Conservation (phyloP, 2,888 invertebrate species). For the Torymus auratus region DNA sequence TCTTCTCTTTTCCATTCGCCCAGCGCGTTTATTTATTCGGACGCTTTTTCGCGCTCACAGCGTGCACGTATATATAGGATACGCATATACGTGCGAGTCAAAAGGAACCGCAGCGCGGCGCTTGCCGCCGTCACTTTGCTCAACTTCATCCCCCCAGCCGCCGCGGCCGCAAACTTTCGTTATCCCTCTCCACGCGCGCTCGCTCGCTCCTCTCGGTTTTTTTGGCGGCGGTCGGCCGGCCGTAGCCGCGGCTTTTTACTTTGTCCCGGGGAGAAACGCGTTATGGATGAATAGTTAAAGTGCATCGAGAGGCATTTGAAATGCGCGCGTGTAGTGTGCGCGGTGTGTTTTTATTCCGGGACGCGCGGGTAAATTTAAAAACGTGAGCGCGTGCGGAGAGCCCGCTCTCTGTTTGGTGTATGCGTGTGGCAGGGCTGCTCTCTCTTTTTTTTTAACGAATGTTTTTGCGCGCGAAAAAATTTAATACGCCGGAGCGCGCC, state of each 20-base stretch:
- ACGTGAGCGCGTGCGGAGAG: too few relatives aligned
- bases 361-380: too few relatives aligned
- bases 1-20: too few relatives aligned
- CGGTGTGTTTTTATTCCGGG: too few relatives aligned
- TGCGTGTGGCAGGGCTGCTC: background rate
- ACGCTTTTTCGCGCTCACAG: slow-evolving; percentile 65
- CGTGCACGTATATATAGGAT: too few relatives aligned
- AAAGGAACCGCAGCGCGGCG: slow-evolving; percentile 75
- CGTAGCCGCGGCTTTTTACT: slow-evolving; percentile 9
- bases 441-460: background rate
- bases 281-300: background rate
- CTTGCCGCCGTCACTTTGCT: slow-evolving; percentile 68
- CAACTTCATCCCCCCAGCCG: slow-evolving; percentile 55
- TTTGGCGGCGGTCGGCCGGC: background rate
- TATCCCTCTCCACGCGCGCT: slow-evolving; percentile 45
- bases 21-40: slow-evolving; percentile 70
- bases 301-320: background rate
- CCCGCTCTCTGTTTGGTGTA: too few relatives aligned
- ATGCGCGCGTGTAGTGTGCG: background rate
- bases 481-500: too few relatives aligned
- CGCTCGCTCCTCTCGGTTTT: background rate
- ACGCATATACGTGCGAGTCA: slow-evolving; percentile 60
- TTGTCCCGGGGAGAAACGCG: slow-evolving; percentile 7
- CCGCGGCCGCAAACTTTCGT: slow-evolving; percentile 20
- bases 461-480: background rate